Percentiles rank a stretch among this genome's conserved stretches.
Evolutionary conservation across 2,113 vertebrate species (phyloP).

Genomic region (Leptobrachium leishanense): DNA sequence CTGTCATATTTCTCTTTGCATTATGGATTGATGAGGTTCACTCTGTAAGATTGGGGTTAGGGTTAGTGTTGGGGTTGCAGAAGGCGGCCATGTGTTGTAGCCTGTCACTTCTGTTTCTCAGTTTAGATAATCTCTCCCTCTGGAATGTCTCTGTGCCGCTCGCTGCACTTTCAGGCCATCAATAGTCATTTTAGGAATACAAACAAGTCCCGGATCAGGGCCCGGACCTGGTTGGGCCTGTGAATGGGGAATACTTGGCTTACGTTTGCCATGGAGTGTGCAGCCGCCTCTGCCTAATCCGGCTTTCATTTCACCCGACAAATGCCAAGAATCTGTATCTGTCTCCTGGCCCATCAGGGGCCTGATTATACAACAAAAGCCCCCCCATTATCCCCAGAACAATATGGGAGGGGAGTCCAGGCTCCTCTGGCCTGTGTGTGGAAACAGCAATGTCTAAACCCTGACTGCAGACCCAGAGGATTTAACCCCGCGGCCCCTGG

Average conservation of each 20-base stretch:
- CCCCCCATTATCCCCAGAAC: conserved; percentile 79
- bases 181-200: conserved; percentile 77
- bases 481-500: too few species aligned
- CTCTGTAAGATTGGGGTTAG: too few species aligned
- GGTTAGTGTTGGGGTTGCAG: too few species aligned
- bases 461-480: too few species aligned
- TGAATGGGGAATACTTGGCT: conserved; percentile 80
- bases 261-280: conserved; percentile 85
- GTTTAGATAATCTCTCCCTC: conserved; percentile 38
- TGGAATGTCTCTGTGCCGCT: conserved; percentile 53
- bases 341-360: conserved; percentile 86
- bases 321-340: conserved; percentile 87
- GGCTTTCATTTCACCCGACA: conserved; percentile 93
- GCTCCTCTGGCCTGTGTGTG: conserved; percentile 70
- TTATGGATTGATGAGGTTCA: too few species aligned
- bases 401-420: conserved; percentile 69
- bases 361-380: conserved; percentile 95
- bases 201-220: conserved; percentile 81
- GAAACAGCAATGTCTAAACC: too few species aligned
- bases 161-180: conserved; percentile 61
- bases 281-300: conserved; percentile 89
- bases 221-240: conserved; percentile 71
- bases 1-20: too few species aligned
- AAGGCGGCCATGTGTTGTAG: background rate
- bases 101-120: conserved; percentile 18